Percentiles rank a stretch among this genome's conserved stretches.
Evolutionary conservation across 2,888 invertebrate species (phyloP).

Genomic region (Branchellion lobata): DNA sequence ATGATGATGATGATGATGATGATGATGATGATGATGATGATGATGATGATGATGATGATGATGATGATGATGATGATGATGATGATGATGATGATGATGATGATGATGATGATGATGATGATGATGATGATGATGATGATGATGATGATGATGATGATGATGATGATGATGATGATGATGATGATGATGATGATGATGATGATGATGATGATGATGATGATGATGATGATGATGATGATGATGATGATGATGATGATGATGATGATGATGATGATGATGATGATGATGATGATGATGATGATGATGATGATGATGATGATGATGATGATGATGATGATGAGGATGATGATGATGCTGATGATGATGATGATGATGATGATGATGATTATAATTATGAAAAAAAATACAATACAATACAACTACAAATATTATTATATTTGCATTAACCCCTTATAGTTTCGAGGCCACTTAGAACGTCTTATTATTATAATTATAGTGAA

Average conservation of each 20-base stretch:
- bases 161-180: constrained; percentile 18
- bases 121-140: background rate
- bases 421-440: too few relatives aligned
- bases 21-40: constrained; percentile 14
- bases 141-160: constrained; percentile 20
- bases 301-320: constrained; percentile 14
- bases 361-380: too few relatives aligned
- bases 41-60: constrained; percentile 11
- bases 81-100: constrained; percentile 6
- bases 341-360: constrained; percentile 5
- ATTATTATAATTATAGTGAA: too few relatives aligned
- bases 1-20: constrained; percentile 14
- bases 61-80: constrained; percentile 14
- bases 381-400: too few relatives aligned
- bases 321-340: constrained; percentile 20
- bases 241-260: background rate
- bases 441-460: too few relatives aligned
- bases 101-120: constrained; percentile 14
- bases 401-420: too few relatives aligned
- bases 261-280: background rate
- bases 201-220: background rate
- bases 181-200: background rate
- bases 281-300: background rate
- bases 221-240: background rate
- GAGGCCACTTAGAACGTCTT: too few relatives aligned